Conservation (phyloP, 2,113 vertebrate species). For the Agapornis roseicollis region DNA sequence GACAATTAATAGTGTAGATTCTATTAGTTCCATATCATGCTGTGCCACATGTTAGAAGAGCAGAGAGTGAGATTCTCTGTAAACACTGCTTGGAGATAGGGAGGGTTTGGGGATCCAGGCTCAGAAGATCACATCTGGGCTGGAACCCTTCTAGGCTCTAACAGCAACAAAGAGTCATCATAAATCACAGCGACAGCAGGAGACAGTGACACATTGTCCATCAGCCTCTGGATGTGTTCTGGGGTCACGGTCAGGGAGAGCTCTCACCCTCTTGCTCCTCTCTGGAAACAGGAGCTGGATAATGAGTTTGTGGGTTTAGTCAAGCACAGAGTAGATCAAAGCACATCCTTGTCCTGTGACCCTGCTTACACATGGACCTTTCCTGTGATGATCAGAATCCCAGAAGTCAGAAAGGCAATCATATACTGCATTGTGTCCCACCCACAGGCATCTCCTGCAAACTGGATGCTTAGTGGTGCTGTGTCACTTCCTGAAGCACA, state of each 20-base stretch:
- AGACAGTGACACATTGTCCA: not conserved
- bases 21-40: constrained; percentile 53
- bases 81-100: not conserved
- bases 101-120: not conserved
- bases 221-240: not conserved
- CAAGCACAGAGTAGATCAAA: not conserved
- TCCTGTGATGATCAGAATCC: not conserved
- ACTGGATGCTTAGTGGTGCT: not conserved
- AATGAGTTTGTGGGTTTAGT: not conserved
- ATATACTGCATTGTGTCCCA: not conserved
- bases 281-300: not conserved
- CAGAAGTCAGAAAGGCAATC: accelerated
- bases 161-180: accelerated
- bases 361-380: not conserved
- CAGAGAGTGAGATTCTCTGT: not conserved
- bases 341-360: not conserved
- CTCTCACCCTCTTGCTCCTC: not conserved
- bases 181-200: not conserved
- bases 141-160: not conserved
- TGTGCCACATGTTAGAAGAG: constrained; percentile 53
- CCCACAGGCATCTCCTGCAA: not conserved
- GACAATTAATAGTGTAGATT: constrained; percentile 78
- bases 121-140: not conserved
- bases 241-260: not conserved
- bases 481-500: not conserved